phyloP scores from a whole-genome alignment of 2,113 vertebrate species.

The Alethe diademata region DNA sequence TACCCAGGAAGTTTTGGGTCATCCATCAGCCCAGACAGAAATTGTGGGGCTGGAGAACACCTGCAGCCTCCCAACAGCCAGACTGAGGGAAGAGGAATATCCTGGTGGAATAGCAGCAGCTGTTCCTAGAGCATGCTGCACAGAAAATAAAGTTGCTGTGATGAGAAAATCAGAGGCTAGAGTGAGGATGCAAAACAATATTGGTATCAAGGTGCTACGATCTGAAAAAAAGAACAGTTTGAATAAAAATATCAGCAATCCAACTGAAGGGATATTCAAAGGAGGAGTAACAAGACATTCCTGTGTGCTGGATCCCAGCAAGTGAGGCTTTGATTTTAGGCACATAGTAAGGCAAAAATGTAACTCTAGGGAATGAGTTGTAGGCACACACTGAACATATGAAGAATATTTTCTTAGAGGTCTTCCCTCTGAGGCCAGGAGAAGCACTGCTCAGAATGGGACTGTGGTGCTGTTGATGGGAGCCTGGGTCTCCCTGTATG shows the following conservation, averaged over 20 bases:
- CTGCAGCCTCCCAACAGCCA: neutral
- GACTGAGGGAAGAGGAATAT: neutral
- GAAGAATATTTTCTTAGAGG: neutral
- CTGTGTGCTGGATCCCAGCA: neutral
- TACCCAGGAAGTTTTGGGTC: neutral
- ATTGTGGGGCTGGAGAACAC: neutral
- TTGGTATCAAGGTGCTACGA: neutral
- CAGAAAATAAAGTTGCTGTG: neutral
- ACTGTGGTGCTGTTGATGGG: neutral
- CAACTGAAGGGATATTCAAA: neutral
- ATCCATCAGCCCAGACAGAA: neutral
- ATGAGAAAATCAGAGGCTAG: neutral
- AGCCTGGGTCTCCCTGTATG: accelerated
- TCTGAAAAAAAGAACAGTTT: neutral
- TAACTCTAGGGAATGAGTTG: neutral
- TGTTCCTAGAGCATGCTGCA: neutral
- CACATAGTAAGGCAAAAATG: neutral
- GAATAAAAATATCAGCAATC: neutral
- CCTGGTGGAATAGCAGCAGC: neutral
- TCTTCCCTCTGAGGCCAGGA: neutral
- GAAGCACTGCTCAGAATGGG: neutral
- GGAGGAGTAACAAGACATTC: neutral
- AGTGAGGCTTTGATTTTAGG: neutral
- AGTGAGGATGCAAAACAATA: neutral
- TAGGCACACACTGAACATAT: neutral